Evolutionary conservation across 2,888 invertebrate species (phyloP), one percentile per base, ranked within the genome.

Genomic region (Nudaria mundana): DNA sequence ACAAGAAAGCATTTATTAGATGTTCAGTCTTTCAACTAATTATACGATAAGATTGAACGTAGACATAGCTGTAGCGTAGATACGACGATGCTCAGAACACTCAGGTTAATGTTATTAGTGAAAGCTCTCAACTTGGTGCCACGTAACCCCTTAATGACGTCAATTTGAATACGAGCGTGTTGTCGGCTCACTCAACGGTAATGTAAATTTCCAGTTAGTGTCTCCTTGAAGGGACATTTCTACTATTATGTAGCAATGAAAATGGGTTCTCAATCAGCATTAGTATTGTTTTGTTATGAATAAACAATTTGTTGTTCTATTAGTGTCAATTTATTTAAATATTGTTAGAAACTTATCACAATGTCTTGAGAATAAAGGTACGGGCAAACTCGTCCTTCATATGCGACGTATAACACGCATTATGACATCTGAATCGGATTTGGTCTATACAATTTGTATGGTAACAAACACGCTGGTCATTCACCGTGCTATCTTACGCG

Each of bases 111-210:
- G 37, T 35, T 52, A 65, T 73, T 66, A 66, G 59, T 48, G 40
- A 56, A 61, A 53, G 60, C 63, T 58, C 53, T 56, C 62, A 48
- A 60, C 62, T 67, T 55, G 58, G 49, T 47, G 43, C 51, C 56
- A 63, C 69, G 66, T 60, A 52, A 66, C 62, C 56, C 63, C 64
- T 74, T 81, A 81, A 81, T 78, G 68, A 69, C 70, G 63, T 71
- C 74, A 76, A 79, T 82, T 83, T 80, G 73, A 77, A 80, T 77
- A 71, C 67, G 66, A 63, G 66, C 63, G 64, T 61, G 69, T 67
- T 68, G 71, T 66, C 67, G 63, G 63, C 60, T 64, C 68, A 65
- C 58, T 64, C 56, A 16, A 44, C 59, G 68, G 64, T 69, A 67
- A 75, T 69, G 72, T 63, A 76, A 75, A 81, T 81, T 76, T 74